Conservation (phyloP, 1,140 invertebrate species). For the Anthonomus grandis region DNA sequence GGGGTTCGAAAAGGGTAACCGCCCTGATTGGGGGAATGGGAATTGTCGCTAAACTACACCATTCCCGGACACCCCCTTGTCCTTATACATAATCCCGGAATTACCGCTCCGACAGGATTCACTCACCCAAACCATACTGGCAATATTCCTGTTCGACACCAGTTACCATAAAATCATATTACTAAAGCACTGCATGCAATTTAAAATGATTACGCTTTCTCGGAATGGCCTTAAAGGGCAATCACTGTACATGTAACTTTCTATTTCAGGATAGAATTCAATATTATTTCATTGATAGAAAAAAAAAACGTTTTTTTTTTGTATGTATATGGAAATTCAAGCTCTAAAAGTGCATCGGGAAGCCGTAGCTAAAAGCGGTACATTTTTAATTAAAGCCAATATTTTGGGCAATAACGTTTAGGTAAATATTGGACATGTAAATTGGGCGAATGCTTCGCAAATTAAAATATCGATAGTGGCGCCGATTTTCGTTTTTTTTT, state of each 20-base stretch:
- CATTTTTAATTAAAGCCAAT: slow-evolving; percentile 1
- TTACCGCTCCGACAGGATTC: slow-evolving; percentile 37
- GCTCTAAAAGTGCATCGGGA: neutral
- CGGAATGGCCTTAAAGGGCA: slow-evolving; percentile 25
- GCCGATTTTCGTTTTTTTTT: too few relatives aligned
- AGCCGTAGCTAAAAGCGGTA: neutral
- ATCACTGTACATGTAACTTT: slow-evolving; percentile 21
- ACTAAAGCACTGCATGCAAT: slow-evolving; percentile 33
- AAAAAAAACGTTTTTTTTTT: too few relatives aligned
- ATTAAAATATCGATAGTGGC: neutral
- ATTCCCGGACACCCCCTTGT: slow-evolving; percentile 35
- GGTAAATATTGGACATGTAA: neutral
- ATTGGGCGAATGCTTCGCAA: neutral
- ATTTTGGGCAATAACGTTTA: neutral
- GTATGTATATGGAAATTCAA: neutral
- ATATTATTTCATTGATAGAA: too few relatives aligned
- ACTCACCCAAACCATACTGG: slow-evolving; percentile 20
- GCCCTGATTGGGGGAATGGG: slow-evolving; percentile 45
- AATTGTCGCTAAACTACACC: slow-evolving; percentile 49
- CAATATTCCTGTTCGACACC: slow-evolving; percentile 20
- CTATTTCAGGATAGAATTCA: too few relatives aligned
- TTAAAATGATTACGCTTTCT: slow-evolving; percentile 39
- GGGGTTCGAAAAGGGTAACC: slow-evolving; percentile 45
- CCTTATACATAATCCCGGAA: slow-evolving; percentile 42
- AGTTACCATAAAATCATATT: slow-evolving; percentile 34